These are phyloP conservation scores for Polyploca ridens DNA, from an alignment of 2,888 invertebrate genomes.

Conservation along the genomic window DNA sequence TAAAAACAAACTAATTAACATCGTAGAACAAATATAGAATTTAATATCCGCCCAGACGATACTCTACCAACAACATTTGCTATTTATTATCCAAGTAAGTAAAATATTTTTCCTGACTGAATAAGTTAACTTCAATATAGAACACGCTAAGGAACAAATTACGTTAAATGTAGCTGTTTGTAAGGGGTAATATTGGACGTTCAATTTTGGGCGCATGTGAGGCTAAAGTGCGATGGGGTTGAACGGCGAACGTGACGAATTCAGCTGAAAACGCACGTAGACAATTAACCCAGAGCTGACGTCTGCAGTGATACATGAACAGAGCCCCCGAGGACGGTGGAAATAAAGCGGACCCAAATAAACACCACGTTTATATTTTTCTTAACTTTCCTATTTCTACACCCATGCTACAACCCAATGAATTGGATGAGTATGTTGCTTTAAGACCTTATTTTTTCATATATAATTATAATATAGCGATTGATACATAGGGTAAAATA, in stretches of 20 bases:
- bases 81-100: conserved; percentile 47
- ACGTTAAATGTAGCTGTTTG: not conserved
- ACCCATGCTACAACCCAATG: conserved; percentile 29
- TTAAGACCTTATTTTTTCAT: not conserved
- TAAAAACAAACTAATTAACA: conserved; percentile 48
- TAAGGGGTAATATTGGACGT: conserved; percentile 28
- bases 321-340: conserved; percentile 53
- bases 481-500: too few relatives aligned
- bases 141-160: conserved; percentile 1
- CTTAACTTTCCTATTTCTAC: conserved; percentile 44
- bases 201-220: conserved; percentile 39
- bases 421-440: not conserved
- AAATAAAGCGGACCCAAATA: conserved; percentile 63
- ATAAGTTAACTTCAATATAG: conserved; percentile 7
- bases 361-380: conserved; percentile 59
- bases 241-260: conserved; percentile 68
- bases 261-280: conserved; percentile 76
- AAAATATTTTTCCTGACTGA: conserved; percentile 17
- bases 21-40: conserved; percentile 49
- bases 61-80: conserved; percentile 46
- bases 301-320: conserved; percentile 73
- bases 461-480: too few relatives aligned
- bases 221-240: conserved; percentile 39
- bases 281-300: conserved; percentile 74
- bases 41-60: conserved; percentile 55